These are phyloP conservation scores for Patiria miniata DNA, from an alignment of 35 echinoderm and acorn worm species.

Conservation along the genomic window DNA sequence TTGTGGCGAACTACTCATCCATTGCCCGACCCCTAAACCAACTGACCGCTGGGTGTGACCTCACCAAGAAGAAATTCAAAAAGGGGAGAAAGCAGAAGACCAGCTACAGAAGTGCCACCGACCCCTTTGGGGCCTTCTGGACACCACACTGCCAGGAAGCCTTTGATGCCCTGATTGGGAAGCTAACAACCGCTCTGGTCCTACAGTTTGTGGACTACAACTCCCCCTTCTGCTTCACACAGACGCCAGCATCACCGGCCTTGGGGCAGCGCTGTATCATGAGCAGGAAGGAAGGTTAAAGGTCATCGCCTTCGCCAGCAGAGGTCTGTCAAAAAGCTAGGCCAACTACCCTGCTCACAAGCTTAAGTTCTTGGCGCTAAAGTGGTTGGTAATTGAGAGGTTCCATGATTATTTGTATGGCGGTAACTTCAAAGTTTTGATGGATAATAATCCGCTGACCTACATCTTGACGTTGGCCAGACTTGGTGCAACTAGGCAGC, in stretches of 20 bases:
- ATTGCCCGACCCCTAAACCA: constrained; percentile 66
- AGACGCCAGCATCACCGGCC: constrained; percentile 46
- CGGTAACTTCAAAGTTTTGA: background rate
- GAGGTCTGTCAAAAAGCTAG: constrained; percentile 58
- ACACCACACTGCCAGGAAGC: constrained; percentile 36
- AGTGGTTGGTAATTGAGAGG: constrained; percentile 20
- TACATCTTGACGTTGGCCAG: constrained; percentile 20
- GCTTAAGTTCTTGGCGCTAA: constrained; percentile 4
- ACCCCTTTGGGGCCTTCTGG: constrained; percentile 33
- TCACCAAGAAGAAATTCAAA: constrained; percentile 2
- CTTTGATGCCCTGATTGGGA: constrained; percentile 44
- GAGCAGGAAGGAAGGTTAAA: constrained; percentile 45
- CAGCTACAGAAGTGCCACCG: background rate
- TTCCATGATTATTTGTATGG: constrained; percentile 43
- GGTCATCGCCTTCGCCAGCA: constrained; percentile 57
- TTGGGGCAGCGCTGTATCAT: constrained; percentile 66
- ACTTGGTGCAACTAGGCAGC: constrained; percentile 21
- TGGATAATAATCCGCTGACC: constrained; percentile 26
- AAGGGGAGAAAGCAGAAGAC: background rate
- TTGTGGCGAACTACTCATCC: constrained; percentile 44
- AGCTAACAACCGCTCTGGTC: constrained; percentile 41
- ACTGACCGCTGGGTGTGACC: constrained; percentile 41
- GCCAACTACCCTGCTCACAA: too few relatives aligned
- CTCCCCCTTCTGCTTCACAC: constrained; percentile 40
- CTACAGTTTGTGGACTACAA: constrained; percentile 54